phyloP scores from a whole-genome alignment of 2,113 vertebrate species.

The Ceyx margarethae region DNA sequence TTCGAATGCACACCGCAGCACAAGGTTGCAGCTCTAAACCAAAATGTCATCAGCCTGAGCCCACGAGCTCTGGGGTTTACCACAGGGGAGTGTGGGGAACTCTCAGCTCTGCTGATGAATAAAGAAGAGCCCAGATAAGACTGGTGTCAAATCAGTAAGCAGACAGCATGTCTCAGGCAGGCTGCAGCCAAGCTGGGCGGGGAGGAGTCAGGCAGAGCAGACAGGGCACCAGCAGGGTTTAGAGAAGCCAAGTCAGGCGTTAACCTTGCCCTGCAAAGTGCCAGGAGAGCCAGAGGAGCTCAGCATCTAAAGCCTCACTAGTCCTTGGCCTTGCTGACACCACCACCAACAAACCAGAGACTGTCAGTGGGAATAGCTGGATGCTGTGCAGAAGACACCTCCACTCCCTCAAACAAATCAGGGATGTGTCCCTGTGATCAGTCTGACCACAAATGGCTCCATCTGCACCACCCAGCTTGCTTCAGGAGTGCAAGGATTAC shows the following conservation, averaged over 20 bases:
- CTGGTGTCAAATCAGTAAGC: background rate
- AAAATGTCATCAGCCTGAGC: background rate
- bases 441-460: background rate
- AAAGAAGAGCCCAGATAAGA: background rate
- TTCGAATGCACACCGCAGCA: background rate
- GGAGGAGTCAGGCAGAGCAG: background rate
- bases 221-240: background rate
- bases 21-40: background rate
- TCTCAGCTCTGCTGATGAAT: background rate
- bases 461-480: background rate
- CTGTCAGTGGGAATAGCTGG: background rate
- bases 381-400: background rate
- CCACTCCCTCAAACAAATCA: background rate
- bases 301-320: background rate
- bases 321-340: background rate
- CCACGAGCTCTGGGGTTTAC: background rate
- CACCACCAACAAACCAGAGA: background rate
- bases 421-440: background rate
- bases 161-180: background rate
- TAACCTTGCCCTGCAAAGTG: constrained; percentile 3
- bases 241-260: constrained; percentile 12
- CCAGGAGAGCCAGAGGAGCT: background rate
- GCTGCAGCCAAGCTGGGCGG: background rate
- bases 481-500: background rate
- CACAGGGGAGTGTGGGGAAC: background rate